These are phyloP conservation scores for Melanogrammus aeglefinus DNA, from an alignment of 2,797 vertebrate genomes.

Conservation along the genomic window DNA sequence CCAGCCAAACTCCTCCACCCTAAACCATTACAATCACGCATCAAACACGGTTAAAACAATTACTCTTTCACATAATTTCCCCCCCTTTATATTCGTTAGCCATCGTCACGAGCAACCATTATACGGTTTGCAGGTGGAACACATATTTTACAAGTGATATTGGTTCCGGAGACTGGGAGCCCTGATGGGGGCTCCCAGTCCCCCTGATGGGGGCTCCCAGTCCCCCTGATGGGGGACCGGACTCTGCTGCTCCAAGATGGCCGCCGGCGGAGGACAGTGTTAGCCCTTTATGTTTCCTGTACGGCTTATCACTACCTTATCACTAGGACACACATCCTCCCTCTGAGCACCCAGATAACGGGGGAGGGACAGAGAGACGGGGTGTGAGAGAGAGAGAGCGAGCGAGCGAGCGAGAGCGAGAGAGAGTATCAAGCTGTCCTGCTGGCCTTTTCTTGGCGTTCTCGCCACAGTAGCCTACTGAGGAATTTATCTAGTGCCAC, in stretches of 20 bases:
- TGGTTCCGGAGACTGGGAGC: too few relatives aligned
- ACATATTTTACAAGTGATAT: background rate
- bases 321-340: background rate
- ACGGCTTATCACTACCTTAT: background rate
- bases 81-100: too few relatives aligned
- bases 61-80: background rate
- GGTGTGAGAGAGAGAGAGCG: conserved; percentile 1
- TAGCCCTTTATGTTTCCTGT: background rate
- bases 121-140: background rate
- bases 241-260: background rate
- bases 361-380: background rate
- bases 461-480: conserved; percentile 50
- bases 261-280: background rate
- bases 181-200: too few relatives aligned
- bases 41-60: background rate
- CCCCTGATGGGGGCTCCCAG: too few relatives aligned
- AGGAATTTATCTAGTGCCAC: conserved; percentile 68
- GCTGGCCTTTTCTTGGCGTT: conserved; percentile 58
- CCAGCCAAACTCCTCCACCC: too few relatives aligned
- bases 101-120: background rate
- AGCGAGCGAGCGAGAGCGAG: background rate
- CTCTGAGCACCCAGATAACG: background rate
- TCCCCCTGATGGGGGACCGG: too few relatives aligned
- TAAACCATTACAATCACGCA: background rate
- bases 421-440: conserved; percentile 60